Conservation (phyloP, 2,888 invertebrate genomes). For the Drosophila buzzatii region DNA sequence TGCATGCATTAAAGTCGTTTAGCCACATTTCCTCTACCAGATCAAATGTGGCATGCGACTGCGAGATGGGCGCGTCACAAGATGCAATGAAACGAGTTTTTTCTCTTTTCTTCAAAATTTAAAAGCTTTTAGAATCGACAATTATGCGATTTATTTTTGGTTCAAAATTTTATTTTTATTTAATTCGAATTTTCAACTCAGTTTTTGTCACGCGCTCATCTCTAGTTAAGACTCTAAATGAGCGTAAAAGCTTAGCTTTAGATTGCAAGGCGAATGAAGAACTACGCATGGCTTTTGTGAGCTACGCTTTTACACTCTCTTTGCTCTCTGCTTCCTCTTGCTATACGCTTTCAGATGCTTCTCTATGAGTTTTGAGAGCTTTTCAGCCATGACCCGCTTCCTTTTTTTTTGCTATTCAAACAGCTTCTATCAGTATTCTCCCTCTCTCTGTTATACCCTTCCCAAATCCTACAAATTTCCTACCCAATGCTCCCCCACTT, state of each 20-base stretch:
- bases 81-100: neutral
- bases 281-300: slow-evolving; percentile 20
- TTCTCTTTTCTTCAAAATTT: neutral
- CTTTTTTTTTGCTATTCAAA: slow-evolving; percentile 30
- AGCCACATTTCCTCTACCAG: neutral
- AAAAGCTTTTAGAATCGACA: neutral
- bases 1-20: slow-evolving; percentile 34
- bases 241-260: slow-evolving; percentile 18
- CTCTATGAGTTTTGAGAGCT: slow-evolving; percentile 39
- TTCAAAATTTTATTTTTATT: neutral
- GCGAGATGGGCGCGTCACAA: slow-evolving; percentile 8
- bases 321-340: slow-evolving; percentile 24
- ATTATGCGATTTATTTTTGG: neutral
- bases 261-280: slow-evolving; percentile 1
- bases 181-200: neutral
- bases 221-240: neutral
- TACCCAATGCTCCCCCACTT: slow-evolving; percentile 62
- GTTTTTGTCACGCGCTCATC: slow-evolving; percentile 14
- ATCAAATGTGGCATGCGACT: slow-evolving; percentile 1
- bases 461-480: slow-evolving; percentile 1
- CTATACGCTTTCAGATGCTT: slow-evolving; percentile 47
- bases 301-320: neutral
- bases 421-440: slow-evolving; percentile 46
- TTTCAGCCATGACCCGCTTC: slow-evolving; percentile 48
- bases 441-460: neutral